phyloP scores from a whole-genome alignment of 2,797 vertebrate species.

The Cossypha dichroa region DNA sequence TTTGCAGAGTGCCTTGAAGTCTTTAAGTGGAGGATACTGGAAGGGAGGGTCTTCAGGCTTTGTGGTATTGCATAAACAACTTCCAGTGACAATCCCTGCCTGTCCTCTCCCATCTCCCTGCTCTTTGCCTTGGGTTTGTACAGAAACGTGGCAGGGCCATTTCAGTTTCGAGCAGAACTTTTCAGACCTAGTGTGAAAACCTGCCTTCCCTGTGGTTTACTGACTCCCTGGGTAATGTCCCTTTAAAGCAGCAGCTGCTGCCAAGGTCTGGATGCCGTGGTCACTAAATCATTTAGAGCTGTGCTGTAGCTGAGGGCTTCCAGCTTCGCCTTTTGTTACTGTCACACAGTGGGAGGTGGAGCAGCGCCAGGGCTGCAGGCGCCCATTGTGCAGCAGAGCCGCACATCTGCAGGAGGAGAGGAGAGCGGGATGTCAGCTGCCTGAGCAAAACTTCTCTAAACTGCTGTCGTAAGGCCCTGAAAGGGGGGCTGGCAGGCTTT shows the following conservation, averaged over 20 bases:
- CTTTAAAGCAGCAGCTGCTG: conserved; percentile 68
- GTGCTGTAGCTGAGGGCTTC: conserved; percentile 61
- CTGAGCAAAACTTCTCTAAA: conserved; percentile 58
- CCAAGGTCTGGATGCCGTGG: conserved; percentile 58
- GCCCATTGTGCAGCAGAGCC: conserved; percentile 55
- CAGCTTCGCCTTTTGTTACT: conserved; percentile 71
- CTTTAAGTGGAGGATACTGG: neutral
- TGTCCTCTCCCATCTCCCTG: neutral
- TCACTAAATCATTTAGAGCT: conserved; percentile 72
- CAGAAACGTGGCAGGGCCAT: neutral
- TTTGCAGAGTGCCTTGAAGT: neutral
- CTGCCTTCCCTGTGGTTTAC: neutral
- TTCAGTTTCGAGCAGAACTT: neutral
- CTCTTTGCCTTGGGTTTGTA: neutral
- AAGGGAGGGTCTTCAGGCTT: neutral
- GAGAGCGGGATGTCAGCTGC: conserved; percentile 58
- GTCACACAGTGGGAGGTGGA: conserved; percentile 69
- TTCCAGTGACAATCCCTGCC: accelerated
- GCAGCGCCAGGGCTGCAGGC: conserved; percentile 63
- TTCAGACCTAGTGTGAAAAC: neutral
- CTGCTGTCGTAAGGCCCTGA: conserved; percentile 16
- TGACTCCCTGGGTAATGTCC: conserved; percentile 26
- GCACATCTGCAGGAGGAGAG: conserved; percentile 62
- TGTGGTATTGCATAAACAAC: neutral
- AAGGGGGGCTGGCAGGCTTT: conserved; percentile 1